A percentile compares a stretch with the other conserved stretches of the same genome.
Evolutionary conservation across 2,113 vertebrate genomes (phyloP).

Genomic region (Haliaeetus leucogaster): DNA sequence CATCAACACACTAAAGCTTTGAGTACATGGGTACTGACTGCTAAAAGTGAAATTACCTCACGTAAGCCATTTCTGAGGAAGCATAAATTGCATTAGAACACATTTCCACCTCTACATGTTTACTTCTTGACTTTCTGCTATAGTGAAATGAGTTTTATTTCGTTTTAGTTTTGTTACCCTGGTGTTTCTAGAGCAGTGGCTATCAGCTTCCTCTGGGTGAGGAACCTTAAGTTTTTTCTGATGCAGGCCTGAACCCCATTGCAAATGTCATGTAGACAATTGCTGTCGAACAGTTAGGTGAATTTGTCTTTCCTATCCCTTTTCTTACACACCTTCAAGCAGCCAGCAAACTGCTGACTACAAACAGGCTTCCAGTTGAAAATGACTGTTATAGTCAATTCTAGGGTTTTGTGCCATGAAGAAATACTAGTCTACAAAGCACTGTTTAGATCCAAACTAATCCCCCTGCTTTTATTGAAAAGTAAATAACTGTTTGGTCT

Average conservation of each 20-base stretch:
- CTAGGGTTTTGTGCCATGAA: not conserved
- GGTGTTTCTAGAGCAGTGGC: not conserved
- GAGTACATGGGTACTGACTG: not conserved
- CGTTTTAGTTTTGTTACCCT: not conserved
- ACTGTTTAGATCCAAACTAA: not conserved
- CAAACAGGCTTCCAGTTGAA: not conserved
- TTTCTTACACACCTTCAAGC: not conserved
- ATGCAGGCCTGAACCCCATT: not conserved
- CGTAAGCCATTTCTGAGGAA: not conserved
- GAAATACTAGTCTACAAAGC: not conserved
- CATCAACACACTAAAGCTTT: not conserved
- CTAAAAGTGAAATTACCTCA: not conserved
- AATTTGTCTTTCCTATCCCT: not conserved
- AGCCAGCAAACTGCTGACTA: not conserved
- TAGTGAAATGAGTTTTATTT: not conserved
- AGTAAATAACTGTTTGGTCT: not conserved
- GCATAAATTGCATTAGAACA: not conserved
- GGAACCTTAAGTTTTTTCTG: not conserved
- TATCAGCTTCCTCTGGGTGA: accelerated
- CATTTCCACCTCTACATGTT: not conserved
- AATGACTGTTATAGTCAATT: not conserved
- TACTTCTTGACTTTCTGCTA: not conserved
- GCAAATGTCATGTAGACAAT: accelerated
- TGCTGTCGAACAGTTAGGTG: no score
- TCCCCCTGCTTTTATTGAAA: not conserved